Evolutionary conservation across 2,113 vertebrate genomes (phyloP).

Genomic region (Anthoscopus minutus): DNA sequence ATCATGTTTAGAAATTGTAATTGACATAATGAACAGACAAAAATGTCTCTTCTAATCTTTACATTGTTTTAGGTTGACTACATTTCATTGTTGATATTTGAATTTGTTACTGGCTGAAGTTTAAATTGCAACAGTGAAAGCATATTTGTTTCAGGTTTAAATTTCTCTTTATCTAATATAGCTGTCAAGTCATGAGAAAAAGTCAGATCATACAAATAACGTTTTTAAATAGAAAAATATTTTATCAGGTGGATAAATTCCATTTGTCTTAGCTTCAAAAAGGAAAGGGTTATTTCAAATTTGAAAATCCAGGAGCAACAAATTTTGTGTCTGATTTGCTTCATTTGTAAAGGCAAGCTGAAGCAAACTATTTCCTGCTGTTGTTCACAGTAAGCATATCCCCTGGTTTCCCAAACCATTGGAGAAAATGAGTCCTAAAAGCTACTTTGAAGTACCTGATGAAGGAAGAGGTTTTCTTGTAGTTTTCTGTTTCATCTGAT

Average conservation of each 20-base stretch:
- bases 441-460: background rate
- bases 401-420: background rate
- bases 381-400: background rate
- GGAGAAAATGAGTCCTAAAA: background rate
- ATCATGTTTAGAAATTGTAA: background rate
- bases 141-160: conserved; percentile 16
- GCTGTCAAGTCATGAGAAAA: conserved; percentile 7
- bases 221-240: conserved; percentile 1
- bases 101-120: background rate
- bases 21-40: background rate
- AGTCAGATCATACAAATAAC: background rate
- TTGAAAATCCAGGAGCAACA: background rate
- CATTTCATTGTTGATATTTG: background rate
- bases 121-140: background rate
- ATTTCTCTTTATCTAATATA: conserved; percentile 37
- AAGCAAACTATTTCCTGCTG: background rate
- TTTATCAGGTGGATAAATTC: background rate
- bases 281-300: background rate
- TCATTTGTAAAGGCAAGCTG: background rate
- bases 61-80: background rate
- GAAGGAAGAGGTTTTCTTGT: background rate
- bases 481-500: background rate
- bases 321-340: background rate
- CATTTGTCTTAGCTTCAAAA: background rate
- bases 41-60: background rate